These are phyloP conservation scores for Paedocypris micromegethes DNA, from an alignment of 2,797 vertebrate genomes.

Conservation along the genomic window DNA sequence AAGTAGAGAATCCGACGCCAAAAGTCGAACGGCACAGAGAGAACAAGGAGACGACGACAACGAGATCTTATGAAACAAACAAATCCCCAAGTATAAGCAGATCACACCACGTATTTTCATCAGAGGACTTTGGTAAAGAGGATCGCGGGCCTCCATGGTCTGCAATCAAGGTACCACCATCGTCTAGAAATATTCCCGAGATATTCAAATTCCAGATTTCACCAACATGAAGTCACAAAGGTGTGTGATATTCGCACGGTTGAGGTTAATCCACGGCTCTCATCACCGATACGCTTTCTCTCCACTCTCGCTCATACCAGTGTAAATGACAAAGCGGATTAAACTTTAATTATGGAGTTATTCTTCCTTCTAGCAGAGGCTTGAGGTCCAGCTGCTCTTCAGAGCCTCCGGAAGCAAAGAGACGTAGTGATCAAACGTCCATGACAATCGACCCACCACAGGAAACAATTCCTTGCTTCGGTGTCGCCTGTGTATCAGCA, in stretches of 20 bases:
- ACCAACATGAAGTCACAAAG: not conserved
- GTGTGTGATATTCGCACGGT: slow-evolving; percentile 16
- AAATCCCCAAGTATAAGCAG: no score
- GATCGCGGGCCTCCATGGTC: not conserved
- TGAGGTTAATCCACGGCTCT: slow-evolving; percentile 39
- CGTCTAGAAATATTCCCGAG: no score
- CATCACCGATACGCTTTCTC: slow-evolving; percentile 16
- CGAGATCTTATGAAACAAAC: no score
- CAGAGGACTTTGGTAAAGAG: not conserved
- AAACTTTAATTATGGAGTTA: slow-evolving; percentile 65
- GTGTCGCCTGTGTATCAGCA: no score
- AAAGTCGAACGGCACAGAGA: not conserved
- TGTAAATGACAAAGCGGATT: slow-evolving; percentile 39
- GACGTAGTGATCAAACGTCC: no score
- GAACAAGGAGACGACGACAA: not conserved
- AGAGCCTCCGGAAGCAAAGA: no score
- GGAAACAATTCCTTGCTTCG: no score
- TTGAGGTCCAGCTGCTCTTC: slow-evolving; percentile 1
- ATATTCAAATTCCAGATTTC: no score
- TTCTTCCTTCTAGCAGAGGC: slow-evolving; percentile 37
- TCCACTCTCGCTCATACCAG: slow-evolving; percentile 15
- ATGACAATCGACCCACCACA: no score
- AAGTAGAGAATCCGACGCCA: slow-evolving; percentile 1
- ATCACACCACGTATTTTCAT: no score
- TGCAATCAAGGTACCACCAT: not conserved